Base-by-base conservation (phyloP, 2,113 vertebrate species). In the Laterallus jamaicensis region DNA sequence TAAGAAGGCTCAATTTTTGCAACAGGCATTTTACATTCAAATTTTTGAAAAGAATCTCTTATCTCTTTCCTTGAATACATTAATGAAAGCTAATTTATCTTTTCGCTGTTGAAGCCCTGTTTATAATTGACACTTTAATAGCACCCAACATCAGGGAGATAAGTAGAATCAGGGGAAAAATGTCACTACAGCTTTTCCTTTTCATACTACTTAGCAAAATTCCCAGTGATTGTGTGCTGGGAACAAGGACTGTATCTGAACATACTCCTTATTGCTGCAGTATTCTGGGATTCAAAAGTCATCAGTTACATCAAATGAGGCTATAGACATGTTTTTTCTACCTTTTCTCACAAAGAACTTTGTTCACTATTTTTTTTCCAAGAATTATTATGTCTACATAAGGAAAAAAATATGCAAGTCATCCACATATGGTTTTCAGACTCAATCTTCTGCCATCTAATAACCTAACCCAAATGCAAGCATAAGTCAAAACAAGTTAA, bases 201-300 rank as follows among this genome's bases (percentile, higher is more conserved):
- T 58, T 80, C 25, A 66, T 70, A 69, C 19, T 62, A 31, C 0
- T 0, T 15, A 49, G 4, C 2, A 5, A 49, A 86, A 73, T 52
- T 66, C 24, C 20, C 15, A 82, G 19, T n/a, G 25, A 87, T 10
- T 16, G 1, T 13, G 24, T 28, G 15, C 12, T 64, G 11, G 14
- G 9, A 54, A 5, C 0, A 5, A 71, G 7, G 11, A 81, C 9
- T 9, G 25, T n/a, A 26, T 24, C 29, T 32, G 22, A 52, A 70
- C 0, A 0, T 56, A 28, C 11, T 62, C 15, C 70, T 60, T 39
- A 75, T 31, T 63, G 21, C 12, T 54, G 14, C 40, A 32, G 6
- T 24, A 50, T 62, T 44, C n/a, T 25, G 32, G 18, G 37, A 74
- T 9, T 35, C 40, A 56, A 16, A 81, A 37, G 13, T 42, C 32